Conservation (phyloP, 2,113 vertebrate species). For the Uropsilus gracilis region DNA sequence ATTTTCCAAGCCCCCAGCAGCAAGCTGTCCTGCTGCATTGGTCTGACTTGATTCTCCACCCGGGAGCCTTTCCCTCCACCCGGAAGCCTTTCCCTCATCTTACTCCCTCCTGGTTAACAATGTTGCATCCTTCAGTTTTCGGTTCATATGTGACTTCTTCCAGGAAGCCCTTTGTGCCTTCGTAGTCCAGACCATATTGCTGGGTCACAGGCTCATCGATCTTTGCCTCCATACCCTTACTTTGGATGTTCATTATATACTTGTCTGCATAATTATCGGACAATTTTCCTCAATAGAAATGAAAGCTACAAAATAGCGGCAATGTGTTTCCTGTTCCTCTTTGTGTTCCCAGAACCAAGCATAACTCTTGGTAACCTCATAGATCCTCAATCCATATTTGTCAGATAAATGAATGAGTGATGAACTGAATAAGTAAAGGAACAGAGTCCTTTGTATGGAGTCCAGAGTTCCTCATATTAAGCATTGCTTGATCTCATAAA, state of each 20-base stretch:
- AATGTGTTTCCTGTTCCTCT: background rate
- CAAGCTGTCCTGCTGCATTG: background rate
- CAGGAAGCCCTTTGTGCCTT: background rate
- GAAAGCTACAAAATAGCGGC: background rate
- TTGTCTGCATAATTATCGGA: background rate
- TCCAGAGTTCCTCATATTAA: background rate
- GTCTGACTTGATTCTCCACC: background rate
- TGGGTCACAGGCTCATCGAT: background rate
- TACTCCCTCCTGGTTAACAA: background rate
- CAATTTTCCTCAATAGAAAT: background rate
- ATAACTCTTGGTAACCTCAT: background rate
- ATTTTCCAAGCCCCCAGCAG: background rate
- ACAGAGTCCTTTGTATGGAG: background rate
- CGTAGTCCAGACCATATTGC: background rate
- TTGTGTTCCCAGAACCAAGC: background rate
- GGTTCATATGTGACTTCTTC: background rate
- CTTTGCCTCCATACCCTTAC: background rate
- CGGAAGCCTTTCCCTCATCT: background rate
- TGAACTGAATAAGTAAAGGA: background rate
- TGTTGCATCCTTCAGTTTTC: background rate
- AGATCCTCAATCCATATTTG: background rate
- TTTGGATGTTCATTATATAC: background rate
- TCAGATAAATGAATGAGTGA: background rate
- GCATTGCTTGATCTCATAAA: background rate
- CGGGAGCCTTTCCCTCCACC: background rate